Evolutionary conservation across 2,113 vertebrate genomes (phyloP).

Genomic region (Cololabis saira): DNA sequence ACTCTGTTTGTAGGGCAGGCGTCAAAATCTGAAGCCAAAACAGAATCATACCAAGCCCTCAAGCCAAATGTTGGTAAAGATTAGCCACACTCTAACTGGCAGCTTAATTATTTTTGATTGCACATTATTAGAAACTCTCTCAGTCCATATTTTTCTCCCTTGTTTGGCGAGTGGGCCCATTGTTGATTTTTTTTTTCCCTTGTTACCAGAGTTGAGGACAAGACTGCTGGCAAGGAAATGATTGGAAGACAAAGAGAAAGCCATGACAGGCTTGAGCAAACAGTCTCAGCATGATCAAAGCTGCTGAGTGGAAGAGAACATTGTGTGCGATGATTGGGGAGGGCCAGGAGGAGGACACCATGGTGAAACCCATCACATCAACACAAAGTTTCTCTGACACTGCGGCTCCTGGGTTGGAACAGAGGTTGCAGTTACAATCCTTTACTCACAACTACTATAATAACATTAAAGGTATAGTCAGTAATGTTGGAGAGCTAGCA

Average conservation of each 20-base stretch:
- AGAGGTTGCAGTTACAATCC: slow-evolving; percentile 23
- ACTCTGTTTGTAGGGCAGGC: slow-evolving; percentile 19
- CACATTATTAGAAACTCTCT: slow-evolving; percentile 51
- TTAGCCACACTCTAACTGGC: slow-evolving; percentile 47
- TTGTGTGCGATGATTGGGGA: slow-evolving; percentile 49
- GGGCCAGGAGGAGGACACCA: slow-evolving; percentile 19
- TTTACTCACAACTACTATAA: slow-evolving; percentile 54
- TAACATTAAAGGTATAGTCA: slow-evolving; percentile 28
- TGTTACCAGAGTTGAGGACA: slow-evolving; percentile 56
- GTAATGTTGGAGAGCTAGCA: too few relatives aligned
- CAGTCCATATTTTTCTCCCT: slow-evolving; percentile 35
- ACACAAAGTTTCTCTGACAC: slow-evolving; percentile 58
- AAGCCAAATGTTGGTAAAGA: slow-evolving; percentile 60
- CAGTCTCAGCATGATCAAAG: slow-evolving; percentile 74
- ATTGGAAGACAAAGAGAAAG: slow-evolving; percentile 40
- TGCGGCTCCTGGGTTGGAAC: slow-evolving; percentile 43
- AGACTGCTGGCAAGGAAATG: slow-evolving; percentile 48
- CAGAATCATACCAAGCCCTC: slow-evolving; percentile 34
- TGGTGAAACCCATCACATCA: slow-evolving; percentile 58
- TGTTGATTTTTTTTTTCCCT: slow-evolving; percentile 46
- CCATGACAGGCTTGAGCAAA: slow-evolving; percentile 63
- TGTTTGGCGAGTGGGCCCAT: slow-evolving; percentile 55
- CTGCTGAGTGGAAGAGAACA: slow-evolving; percentile 67
- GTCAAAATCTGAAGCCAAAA: slow-evolving; percentile 31
- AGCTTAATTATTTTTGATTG: slow-evolving; percentile 62